Conservation (phyloP, 2,797 vertebrate genomes). For the Poeciliopsis gracilis region DNA sequence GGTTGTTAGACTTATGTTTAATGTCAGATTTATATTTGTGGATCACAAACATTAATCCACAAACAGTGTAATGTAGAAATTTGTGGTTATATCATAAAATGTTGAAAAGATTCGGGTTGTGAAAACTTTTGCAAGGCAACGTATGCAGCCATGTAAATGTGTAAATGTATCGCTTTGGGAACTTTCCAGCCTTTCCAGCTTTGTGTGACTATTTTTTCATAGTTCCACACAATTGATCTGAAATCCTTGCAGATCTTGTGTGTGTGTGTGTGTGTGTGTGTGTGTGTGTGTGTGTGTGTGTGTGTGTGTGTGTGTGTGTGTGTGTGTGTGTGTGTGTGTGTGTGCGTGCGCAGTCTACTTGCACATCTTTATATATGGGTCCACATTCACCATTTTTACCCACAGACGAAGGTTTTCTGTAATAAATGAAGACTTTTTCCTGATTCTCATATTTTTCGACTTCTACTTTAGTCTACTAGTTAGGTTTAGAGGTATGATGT, state of each 20-base stretch:
- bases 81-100: not conserved
- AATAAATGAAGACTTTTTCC: not conserved
- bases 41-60: not conserved
- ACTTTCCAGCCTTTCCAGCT: not conserved
- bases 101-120: not conserved
- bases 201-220: not conserved
- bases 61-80: not conserved
- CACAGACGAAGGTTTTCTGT: not conserved
- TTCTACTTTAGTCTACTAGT: not conserved
- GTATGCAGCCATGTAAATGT: not conserved
- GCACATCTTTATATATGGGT: not conserved
- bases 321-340: not conserved
- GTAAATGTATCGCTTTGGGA: not conserved
- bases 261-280: not conserved
- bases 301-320: not conserved
- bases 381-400: not conserved
- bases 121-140: not conserved
- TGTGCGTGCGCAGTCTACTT: not conserved
- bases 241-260: conserved; percentile 7
- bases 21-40: not conserved
- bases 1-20: not conserved
- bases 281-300: not conserved
- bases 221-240: not conserved
- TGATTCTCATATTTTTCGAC: not conserved
- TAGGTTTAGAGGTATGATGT: not conserved